These are phyloP conservation scores for Scrobipalpa atriplicella DNA, from an alignment of 2,888 invertebrate genomes.

Conservation along the genomic window DNA sequence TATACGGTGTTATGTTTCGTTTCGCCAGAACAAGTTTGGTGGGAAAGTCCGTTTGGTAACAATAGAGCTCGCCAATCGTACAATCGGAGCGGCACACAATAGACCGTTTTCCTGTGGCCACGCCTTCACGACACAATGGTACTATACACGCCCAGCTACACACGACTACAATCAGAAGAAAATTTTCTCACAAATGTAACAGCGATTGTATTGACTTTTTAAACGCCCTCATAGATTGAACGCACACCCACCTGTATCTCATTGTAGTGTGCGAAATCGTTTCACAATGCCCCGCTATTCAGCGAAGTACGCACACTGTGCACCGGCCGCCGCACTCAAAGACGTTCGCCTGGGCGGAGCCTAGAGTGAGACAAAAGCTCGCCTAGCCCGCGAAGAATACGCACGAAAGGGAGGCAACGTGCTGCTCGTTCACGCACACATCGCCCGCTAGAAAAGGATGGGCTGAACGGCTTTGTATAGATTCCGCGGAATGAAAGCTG, in stretches of 20 bases:
- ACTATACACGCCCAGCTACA: conserved; percentile 70
- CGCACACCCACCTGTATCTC: conserved; percentile 74
- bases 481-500: conserved; percentile 73
- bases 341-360: conserved; percentile 75
- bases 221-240: conserved; percentile 78
- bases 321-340: conserved; percentile 56
- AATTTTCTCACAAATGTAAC: conserved; percentile 76
- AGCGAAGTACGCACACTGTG: conserved; percentile 68
- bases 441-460: conserved; percentile 76
- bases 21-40: conserved; percentile 48
- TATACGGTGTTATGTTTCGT: conserved; percentile 44
- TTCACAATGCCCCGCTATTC: conserved; percentile 74
- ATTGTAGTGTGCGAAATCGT: conserved; percentile 76
- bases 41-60: conserved; percentile 57
- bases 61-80: conserved; percentile 73
- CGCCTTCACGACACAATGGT: conserved; percentile 70
- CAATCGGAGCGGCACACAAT: conserved; percentile 67
- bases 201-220: conserved; percentile 81
- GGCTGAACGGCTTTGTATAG: conserved; percentile 77
- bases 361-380: conserved; percentile 70
- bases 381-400: conserved; percentile 59
- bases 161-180: conserved; percentile 70
- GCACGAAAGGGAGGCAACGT: conserved; percentile 60
- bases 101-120: conserved; percentile 72
- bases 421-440: conserved; percentile 68